Base-by-base conservation (phyloP, 2,113 vertebrate genomes). In the Ailuropoda melanoleuca region DNA sequence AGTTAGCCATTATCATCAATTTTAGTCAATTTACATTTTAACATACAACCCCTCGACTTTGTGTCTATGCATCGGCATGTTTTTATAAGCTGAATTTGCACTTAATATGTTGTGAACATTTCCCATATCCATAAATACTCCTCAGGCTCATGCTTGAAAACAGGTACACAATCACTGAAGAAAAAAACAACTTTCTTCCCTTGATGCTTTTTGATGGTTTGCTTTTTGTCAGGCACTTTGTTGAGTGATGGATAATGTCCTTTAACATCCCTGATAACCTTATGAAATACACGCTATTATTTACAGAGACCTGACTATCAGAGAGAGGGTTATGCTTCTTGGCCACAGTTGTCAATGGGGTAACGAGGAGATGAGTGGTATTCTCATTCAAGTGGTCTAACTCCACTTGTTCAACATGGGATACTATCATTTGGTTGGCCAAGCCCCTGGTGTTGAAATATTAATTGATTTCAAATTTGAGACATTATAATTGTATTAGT, bases 381-480 rank as follows among this genome's bases (percentile, higher is more conserved):
- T 14, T 19, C 17, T 31, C 39, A 4, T 0, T 10, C 31, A 5
- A 4, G 10, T 2, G 3, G 1, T 62, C 0, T 31, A 12, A 70
- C 50, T 29, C 46, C 1, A 2, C 9, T 50, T 39, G 43, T 21
- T 37, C 17, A 8, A 29, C 3, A 0, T 10, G 10, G 19, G 14
- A 17, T 3, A 26, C 1, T 1, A 2, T 7, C 39, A 8, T 2
- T 29, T 24, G 26, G 10, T 17, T 58, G 48, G 26, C 23, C 13
- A 21, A 66, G 29, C 3, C 39, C 0, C 8, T 68, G 37, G 15
- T 19, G 56, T 43, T 14, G 50, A 39, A 68, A 46, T 37, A 24
- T n/a, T 8, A 31, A 53, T 4, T 17, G 15, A 39, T 60, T 84
- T 88, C 43, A 46, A 18, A 8, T 72, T 37, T 72, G 58, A 68